Evolutionary conservation across 92 coral and sea anemone genomes (phyloP).

Genomic region (Montipora capitata): DNA sequence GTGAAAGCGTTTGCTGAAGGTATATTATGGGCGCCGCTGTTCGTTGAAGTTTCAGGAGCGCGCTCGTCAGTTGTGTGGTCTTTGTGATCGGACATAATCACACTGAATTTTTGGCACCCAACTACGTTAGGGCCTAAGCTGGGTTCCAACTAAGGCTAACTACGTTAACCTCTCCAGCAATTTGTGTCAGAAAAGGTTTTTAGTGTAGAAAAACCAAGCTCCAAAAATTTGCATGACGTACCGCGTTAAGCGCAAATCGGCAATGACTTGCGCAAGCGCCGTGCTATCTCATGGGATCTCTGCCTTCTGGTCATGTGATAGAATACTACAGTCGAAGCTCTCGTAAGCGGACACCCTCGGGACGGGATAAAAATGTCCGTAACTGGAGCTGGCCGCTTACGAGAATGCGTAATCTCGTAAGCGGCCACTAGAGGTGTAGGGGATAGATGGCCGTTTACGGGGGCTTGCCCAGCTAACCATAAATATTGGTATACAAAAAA

Average conservation of each 20-base stretch:
- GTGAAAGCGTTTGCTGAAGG: slow-evolving; percentile 4
- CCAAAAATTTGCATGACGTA: background rate
- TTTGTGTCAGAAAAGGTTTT: slow-evolving; percentile 8
- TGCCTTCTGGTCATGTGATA: too few relatives aligned
- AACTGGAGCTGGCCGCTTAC: slow-evolving; percentile 6
- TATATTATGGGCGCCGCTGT: slow-evolving; percentile 1
- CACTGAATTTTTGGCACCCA: slow-evolving; percentile 13
- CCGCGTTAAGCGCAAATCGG: slow-evolving; percentile 21
- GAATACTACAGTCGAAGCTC: background rate
- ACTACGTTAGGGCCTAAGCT: slow-evolving; percentile 38
- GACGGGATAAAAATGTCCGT: background rate
- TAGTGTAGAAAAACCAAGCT: slow-evolving; percentile 32
- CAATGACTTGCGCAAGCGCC: slow-evolving; percentile 14
- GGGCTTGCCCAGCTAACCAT: too few relatives aligned
- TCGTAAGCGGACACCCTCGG: slow-evolving; percentile 3
- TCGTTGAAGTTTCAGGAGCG: slow-evolving; percentile 9
- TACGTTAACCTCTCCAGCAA: slow-evolving; percentile 44
- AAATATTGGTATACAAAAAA: too few relatives aligned
- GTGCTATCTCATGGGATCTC: too few relatives aligned
- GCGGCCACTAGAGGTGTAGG: background rate
- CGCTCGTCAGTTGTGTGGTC: slow-evolving; percentile 31
- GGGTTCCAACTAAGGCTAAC: slow-evolving; percentile 21
- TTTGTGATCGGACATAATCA: slow-evolving; percentile 12
- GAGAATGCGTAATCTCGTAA: background rate
- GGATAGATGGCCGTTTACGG: too few relatives aligned